Evolutionary conservation across 92 coral and sea anemone genomes (phyloP), one percentile per base, ranked within the genome.

Genomic region (Blastomussa wellsi): DNA sequence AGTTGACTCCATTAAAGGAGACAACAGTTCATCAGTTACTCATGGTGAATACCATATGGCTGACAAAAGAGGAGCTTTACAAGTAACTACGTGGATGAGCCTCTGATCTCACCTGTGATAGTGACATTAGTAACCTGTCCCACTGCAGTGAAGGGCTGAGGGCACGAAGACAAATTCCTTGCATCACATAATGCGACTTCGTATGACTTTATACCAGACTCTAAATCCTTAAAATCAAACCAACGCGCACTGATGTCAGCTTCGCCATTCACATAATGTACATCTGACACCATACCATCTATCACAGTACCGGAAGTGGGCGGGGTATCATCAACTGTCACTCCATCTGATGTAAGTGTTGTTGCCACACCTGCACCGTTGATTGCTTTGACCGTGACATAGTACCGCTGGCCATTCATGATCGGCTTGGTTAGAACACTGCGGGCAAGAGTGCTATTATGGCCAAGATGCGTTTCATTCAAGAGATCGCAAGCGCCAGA

Each of bases 301-400:
- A 86, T 78, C 19, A 93, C 92, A 20, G 66, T 53, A 2, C 98
- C 98, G 72, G 91, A 52, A 33, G 36, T 51, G 5, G 98, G 98
- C 51, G 95, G 91, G 55, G 87, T 91, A 32, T 36, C 86, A 64
- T 95, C 98, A 3, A 91, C 89, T 38, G 82, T 88, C 38, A 95
- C 97, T 53, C 97, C 98, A 76, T 93, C 88, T 28, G 98, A 95
- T 42, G 87, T 82, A 26, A 89, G 35, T 38, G 91, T 85, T 29
- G 84, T 80, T 33, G 79, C 76, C 59, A 79, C 62, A 7, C 98
- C 95, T n/a, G 97, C 98, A n/a, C 98, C 92, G 87, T 95, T 95
- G 51, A 85, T 84, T 16, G 97, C 94, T 76, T 68, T 87, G 55
- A 95, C 87, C 19, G 93, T 91, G 73, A 93, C 79, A 86, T 81